Evolutionary conservation across 1,140 invertebrate genomes (phyloP), one percentile per base, ranked within the genome.

Genomic region (Tachypleus tridentatus): DNA sequence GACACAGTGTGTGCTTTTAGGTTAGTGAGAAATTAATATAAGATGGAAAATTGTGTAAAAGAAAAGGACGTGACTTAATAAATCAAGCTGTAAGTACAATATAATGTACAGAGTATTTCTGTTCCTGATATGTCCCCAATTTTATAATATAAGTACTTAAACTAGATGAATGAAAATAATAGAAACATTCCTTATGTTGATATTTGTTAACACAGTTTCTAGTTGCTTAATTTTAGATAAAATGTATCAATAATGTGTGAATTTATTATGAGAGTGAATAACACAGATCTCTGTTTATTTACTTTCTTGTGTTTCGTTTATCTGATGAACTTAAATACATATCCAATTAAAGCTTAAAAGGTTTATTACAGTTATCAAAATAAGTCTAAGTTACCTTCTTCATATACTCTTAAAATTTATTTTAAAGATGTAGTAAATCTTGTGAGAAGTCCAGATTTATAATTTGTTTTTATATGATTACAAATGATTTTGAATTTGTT

Each of bases 1-100:
- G 52, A 66, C n/a, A 54, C 56, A 62, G 58, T 63, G 51, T 7
- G 62, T 3, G 7, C 51, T 52, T 66, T 66, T 54, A 66, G 63
- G 65, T 66, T 63, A 54, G 65, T 56, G 11, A 29, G 11, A 6
- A 3, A 4, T 50, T 10, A 29, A 49, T 49, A 50, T 58, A 58
- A 29, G 48, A 29, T 3, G 3, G 7, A 58, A 29, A 7, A 58
- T 58, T 58, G 4, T 7, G 48, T 8, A 10, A 47, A 10, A 29
- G 5, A 4, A 52, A 52, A 5, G 51, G 52, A 51, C 59, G 4
- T 64, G 4, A 47, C 57, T 9, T 58, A 6, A 29, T 6, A 11
- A 11, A 11, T 9, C 47, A 11, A 29, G 49, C 51, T 49, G 8
- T 60, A 5, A 7, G 49, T 9, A 9, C 53, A 56, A 8, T 3